Evolutionary conservation across 2,888 invertebrate genomes (phyloP).

Genomic region (Ganaspis brasiliensis): DNA sequence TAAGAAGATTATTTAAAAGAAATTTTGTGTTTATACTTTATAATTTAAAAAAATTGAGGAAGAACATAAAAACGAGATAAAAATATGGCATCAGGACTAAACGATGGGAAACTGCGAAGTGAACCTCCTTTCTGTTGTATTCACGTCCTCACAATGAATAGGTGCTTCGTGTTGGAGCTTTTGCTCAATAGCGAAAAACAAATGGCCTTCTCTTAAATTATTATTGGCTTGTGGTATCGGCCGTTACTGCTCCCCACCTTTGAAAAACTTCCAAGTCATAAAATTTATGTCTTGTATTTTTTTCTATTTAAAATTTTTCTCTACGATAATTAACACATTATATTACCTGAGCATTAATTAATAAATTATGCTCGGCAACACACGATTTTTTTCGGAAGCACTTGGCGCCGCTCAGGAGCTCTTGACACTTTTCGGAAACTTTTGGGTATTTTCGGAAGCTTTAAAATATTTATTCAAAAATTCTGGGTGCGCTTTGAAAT

Average conservation of each 20-base stretch:
- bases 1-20: too few species aligned
- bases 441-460: too few species aligned
- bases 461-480: too few species aligned
- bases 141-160: slow-evolving; percentile 60
- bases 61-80: neutral
- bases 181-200: slow-evolving; percentile 64
- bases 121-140: slow-evolving; percentile 61
- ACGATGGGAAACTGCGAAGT: slow-evolving; percentile 33
- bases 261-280: slow-evolving; percentile 36
- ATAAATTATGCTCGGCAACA: too few species aligned
- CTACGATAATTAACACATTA: neutral
- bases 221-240: slow-evolving; percentile 51
- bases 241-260: slow-evolving; percentile 24
- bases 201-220: slow-evolving; percentile 63
- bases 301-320: neutral
- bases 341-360: neutral
- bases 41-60: too few species aligned
- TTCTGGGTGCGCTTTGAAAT: too few species aligned
- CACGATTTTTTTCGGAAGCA: too few species aligned
- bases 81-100: neutral
- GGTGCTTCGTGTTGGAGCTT: slow-evolving; percentile 57
- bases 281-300: slow-evolving; percentile 29
- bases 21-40: too few species aligned
- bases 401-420: too few species aligned
- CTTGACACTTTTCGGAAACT: too few species aligned